Conservation (phyloP, 2,113 vertebrate species). For the Seriola dumerili region DNA sequence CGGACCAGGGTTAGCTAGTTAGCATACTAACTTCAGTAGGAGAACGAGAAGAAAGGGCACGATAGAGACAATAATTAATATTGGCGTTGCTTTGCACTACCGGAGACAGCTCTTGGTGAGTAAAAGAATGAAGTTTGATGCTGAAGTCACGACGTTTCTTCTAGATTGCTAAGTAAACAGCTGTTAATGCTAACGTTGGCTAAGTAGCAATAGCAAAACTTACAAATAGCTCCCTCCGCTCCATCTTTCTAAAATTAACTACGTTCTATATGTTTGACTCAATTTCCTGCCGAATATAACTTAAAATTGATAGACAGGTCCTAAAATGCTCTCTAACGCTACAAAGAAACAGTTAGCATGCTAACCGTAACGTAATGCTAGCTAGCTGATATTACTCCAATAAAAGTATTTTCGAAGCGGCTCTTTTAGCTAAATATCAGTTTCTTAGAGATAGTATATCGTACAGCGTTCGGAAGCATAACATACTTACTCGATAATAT, state of each 20-base stretch:
- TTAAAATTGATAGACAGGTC: background rate
- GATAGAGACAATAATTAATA: too few species aligned
- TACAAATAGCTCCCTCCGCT: too few species aligned
- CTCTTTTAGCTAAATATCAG: background rate
- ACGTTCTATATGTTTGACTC: background rate
- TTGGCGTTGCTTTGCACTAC: too few species aligned
- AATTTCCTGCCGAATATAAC: background rate
- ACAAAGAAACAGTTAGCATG: conserved; percentile 21
- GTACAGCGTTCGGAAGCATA: fast-evolving
- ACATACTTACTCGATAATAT: conserved; percentile 28
- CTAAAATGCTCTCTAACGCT: background rate
- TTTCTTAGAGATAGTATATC: background rate
- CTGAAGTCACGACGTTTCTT: too few species aligned
- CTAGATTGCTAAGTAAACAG: too few species aligned
- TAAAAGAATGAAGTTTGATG: too few species aligned
- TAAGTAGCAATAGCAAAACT: too few species aligned
- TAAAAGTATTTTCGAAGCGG: background rate
- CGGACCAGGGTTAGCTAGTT: too few species aligned
- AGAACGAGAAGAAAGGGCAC: too few species aligned
- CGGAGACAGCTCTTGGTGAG: too few species aligned
- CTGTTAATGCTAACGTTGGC: too few species aligned
- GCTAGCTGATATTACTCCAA: background rate
- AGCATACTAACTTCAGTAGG: too few species aligned
- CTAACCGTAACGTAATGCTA: conserved; percentile 27
- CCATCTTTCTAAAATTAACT: background rate